Conservation (phyloP, 2,888 invertebrate genomes). For the Teleiodes luculella region DNA sequence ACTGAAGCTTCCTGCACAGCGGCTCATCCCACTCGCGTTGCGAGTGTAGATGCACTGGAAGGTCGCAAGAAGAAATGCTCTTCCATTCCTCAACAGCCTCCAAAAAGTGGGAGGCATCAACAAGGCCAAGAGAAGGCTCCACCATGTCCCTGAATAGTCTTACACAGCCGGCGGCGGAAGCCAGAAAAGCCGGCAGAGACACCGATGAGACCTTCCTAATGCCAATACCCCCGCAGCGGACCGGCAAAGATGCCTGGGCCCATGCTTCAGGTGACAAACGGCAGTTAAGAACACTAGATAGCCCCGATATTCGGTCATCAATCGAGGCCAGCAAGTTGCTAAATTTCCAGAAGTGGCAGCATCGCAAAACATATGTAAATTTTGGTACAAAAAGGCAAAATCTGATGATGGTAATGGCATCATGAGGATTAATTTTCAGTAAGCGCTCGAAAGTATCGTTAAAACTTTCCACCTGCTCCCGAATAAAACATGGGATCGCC, state of each 20-base stretch:
- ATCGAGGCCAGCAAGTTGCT: background rate
- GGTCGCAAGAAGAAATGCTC: background rate
- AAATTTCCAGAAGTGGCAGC: background rate
- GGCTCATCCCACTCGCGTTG: slow-evolving; percentile 6
- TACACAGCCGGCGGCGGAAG: background rate
- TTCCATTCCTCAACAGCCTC: background rate
- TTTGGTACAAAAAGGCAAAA: slow-evolving; percentile 5
- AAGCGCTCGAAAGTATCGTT: background rate
- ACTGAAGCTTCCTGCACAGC: background rate
- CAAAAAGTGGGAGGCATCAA: background rate
- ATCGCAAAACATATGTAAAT: background rate
- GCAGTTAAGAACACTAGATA: slow-evolving; percentile 3
- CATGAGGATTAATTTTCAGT: background rate
- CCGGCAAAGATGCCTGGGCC: background rate
- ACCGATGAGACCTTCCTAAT: background rate
- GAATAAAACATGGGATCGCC: background rate
- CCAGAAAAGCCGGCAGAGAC: slow-evolving; percentile 5
- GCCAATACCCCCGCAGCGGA: slow-evolving; percentile 4
- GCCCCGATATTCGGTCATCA: background rate
- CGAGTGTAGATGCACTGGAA: background rate
- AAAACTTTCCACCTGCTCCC: background rate
- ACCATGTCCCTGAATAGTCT: background rate
- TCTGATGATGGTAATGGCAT: background rate
- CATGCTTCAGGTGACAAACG: background rate
- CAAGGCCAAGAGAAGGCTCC: background rate